These are phyloP conservation scores for Enteromius thamalakanensis DNA, from an alignment of 2,797 vertebrate species.

Conservation along the genomic window DNA sequence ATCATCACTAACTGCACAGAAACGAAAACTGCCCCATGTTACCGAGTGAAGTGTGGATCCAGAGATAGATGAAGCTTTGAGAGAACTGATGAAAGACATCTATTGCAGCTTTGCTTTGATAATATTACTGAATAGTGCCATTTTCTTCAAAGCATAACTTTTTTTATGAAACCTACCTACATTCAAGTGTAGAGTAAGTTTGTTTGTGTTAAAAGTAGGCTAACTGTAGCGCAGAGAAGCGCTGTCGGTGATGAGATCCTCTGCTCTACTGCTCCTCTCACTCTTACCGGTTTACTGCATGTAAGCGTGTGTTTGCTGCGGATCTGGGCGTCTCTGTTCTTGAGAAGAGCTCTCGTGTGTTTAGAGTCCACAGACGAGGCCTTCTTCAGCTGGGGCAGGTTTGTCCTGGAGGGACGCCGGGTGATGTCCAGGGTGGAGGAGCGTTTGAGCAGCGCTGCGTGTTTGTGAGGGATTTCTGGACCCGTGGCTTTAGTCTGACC, in stretches of 20 bases:
- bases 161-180: background rate
- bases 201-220: no score
- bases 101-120: background rate
- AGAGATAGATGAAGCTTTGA: no score
- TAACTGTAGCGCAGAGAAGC: no score
- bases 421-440: conserved; percentile 63
- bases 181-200: background rate
- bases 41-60: no score
- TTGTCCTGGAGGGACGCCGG: conserved; percentile 44
- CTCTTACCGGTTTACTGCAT: conserved; percentile 59
- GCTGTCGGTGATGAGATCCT: background rate
- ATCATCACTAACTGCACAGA: no score
- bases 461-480: conserved; percentile 62
- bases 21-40: no score
- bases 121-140: background rate
- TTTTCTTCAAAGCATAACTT: background rate
- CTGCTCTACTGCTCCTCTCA: background rate
- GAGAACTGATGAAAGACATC: background rate
- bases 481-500: conserved; percentile 61
- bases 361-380: conserved; percentile 60
- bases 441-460: conserved; percentile 59
- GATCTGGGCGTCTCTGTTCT: background rate
- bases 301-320: conserved; percentile 59
- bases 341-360: conserved; percentile 58
- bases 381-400: conserved; percentile 63